Base-by-base conservation (phyloP, 2,113 vertebrate genomes). In the Sturnira hondurensis region DNA sequence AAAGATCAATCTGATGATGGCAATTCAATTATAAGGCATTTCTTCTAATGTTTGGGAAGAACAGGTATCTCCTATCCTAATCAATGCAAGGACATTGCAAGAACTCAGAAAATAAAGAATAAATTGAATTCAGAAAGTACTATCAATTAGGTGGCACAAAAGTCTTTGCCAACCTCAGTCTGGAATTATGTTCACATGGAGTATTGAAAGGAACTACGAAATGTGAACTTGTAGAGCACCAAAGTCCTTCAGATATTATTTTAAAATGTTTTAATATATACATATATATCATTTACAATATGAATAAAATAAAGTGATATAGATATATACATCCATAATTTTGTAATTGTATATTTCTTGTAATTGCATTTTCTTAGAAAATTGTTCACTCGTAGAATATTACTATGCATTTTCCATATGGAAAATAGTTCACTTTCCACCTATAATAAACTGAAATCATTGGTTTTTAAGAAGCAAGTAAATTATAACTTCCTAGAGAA, bases 71-170 rank as follows among this genome's bases (percentile, higher is more conserved):
- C 12, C 15, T 26, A 83, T 78, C 83, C 24, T 73, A 93, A 80
- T 56, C 86, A 95, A 78, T n/a, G 83, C 38, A 89, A 95, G 93
- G 63, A 77, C 8, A 73, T 89, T 61, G n/a, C 5, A 83, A 45
- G 19, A 87, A 58, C 22, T 93, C n/a, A 58, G 22, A 92, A 86
- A 93, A 90, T 73, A 92, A 20, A 91, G 91, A 96, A 77, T 61
- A 86, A 87, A 86, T 82, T 83, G 45, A 68, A 84, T 50, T 89
- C 38, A 85, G 54, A 8, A n/a, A 85, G 45, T 63, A 20, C 16
- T 58, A 67, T 93, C 61, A 70, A 71, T n/a, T 78, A 70, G 4
- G 17, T 71, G 81, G 17, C 74, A 91, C 54, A 83, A 47, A 77
- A 13, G 45, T 76, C 38, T 95, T 78, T 92, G 41, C 43, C n/a